Evolutionary conservation across 2,888 invertebrate genomes (phyloP).

Genomic region (Pycnomerus fuliginosus): DNA sequence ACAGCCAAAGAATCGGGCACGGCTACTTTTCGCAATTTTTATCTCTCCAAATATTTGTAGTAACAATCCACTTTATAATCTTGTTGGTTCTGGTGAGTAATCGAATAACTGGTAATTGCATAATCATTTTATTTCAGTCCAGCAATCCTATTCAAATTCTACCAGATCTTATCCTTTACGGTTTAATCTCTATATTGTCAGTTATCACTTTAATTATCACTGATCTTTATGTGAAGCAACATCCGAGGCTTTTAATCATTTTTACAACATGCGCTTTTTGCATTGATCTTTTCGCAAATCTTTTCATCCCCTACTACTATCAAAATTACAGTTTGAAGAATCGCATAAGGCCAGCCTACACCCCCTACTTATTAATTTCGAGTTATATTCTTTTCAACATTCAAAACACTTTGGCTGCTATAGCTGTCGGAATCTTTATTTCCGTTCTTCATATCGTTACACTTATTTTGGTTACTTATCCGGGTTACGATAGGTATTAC

Average conservation of each 20-base stretch:
- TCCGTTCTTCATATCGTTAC: constrained; percentile 66
- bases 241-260: constrained; percentile 24
- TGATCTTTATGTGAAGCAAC: constrained; percentile 45
- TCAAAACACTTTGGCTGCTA: constrained; percentile 69
- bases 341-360: constrained; percentile 65
- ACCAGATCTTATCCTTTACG: constrained; percentile 55
- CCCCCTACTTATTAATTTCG: constrained; percentile 71
- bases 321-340: constrained; percentile 46
- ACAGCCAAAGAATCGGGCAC: constrained; percentile 75
- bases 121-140: constrained; percentile 2
- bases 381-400: constrained; percentile 84
- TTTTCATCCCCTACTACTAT: constrained; percentile 67
- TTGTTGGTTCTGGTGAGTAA: constrained; percentile 24
- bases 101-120: constrained; percentile 3
- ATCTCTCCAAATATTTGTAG: constrained; percentile 66
- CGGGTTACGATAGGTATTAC: constrained; percentile 7
- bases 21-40: constrained; percentile 77
- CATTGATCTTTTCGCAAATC: constrained; percentile 58
- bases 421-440: constrained; percentile 68
- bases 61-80: constrained; percentile 62
- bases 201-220: constrained; percentile 54
- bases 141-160: constrained; percentile 24
- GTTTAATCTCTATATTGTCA: constrained; percentile 50
- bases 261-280: constrained; percentile 51
- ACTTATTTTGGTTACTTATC: constrained; percentile 59